These are phyloP conservation scores for Sula dactylatra DNA, from an alignment of 2,113 vertebrate genomes.

Conservation along the genomic window DNA sequence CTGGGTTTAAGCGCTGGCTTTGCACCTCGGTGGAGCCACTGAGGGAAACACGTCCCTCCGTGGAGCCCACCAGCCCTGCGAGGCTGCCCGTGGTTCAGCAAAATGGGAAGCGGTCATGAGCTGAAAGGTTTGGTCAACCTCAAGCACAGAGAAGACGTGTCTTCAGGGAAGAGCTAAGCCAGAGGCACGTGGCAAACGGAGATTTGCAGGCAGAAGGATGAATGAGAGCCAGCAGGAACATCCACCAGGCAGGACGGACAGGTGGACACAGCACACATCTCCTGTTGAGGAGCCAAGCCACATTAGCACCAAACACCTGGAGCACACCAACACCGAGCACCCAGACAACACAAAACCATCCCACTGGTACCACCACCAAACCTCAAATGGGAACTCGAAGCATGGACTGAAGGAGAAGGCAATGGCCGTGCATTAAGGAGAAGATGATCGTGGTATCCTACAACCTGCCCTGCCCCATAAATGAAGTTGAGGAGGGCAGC, in stretches of 20 bases:
- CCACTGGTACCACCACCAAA: neutral
- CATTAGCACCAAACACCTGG: neutral
- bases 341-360: neutral
- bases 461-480: neutral
- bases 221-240: neutral
- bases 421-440: fast-evolving
- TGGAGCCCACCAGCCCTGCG: fast-evolving
- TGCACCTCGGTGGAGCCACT: neutral
- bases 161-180: neutral
- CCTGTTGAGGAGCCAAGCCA: neutral
- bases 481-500: neutral
- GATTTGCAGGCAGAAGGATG: neutral
- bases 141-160: neutral
- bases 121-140: neutral
- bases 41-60: fast-evolving
- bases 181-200: fast-evolving
- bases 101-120: neutral
- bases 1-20: neutral
- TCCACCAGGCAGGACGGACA: neutral
- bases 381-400: fast-evolving
- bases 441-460: fast-evolving
- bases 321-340: neutral
- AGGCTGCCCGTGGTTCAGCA: neutral
- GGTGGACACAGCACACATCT: neutral
- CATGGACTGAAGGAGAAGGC: fast-evolving